phyloP scores from a whole-genome alignment of 2,888 invertebrate genomes.

The Julus scandinavius region DNA sequence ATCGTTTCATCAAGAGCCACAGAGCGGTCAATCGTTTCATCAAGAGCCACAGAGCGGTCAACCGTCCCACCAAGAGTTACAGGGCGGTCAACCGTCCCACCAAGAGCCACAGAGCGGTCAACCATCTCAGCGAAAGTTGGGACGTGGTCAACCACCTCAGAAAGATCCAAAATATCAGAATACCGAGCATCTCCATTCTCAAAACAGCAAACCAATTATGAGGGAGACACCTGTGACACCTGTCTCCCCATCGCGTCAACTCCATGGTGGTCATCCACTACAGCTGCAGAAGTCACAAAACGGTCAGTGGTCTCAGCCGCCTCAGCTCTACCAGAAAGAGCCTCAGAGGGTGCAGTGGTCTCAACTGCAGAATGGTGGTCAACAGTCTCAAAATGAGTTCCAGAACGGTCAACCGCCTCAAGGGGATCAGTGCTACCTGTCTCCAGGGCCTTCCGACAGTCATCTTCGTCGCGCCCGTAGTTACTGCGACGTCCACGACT shows the following conservation, averaged over 20 bases:
- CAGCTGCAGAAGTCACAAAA: neutral
- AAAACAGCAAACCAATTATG: too few relatives aligned
- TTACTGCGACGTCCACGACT: neutral
- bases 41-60: neutral
- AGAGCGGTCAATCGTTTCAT: neutral
- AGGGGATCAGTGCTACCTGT: neutral
- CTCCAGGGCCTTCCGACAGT: neutral
- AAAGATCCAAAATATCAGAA: neutral
- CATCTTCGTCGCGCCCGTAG: constrained; percentile 4
- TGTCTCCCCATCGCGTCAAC: neutral
- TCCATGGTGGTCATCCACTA: neutral
- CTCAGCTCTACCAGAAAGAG: neutral
- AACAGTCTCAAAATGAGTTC: too few relatives aligned
- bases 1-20: neutral
- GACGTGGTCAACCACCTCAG: neutral
- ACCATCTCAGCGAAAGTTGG: neutral
- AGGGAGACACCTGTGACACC: too few relatives aligned
- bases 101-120: neutral
- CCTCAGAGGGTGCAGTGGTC: neutral
- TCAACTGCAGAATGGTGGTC: too few relatives aligned
- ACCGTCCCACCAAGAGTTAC: neutral
- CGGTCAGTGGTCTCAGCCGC: neutral
- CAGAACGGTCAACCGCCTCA: too few relatives aligned
- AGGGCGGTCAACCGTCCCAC: neutral
- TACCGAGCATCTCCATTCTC: too few relatives aligned